Percentiles rank a stretch among this genome's conserved stretches.
phyloP scores from a whole-genome alignment of 2,888 invertebrate species.

The Scaeva pyrastri region DNA sequence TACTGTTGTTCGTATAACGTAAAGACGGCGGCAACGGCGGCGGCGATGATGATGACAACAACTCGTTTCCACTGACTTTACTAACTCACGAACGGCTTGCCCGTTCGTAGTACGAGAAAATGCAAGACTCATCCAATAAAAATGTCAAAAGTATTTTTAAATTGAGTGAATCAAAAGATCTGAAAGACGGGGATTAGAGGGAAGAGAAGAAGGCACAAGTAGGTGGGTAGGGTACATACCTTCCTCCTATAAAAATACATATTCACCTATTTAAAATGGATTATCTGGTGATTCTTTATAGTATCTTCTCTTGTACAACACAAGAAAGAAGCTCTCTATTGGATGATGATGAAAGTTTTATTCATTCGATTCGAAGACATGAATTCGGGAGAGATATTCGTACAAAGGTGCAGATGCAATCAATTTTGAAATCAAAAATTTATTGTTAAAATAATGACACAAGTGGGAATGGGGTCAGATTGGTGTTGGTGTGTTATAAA shows the following conservation, averaged over 20 bases:
- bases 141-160: slow-evolving; percentile 69
- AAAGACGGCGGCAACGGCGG: background rate
- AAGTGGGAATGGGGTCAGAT: slow-evolving; percentile 6
- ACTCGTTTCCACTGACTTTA: slow-evolving; percentile 27
- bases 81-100: slow-evolving; percentile 17
- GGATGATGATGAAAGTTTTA: slow-evolving; percentile 36
- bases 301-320: background rate
- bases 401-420: slow-evolving; percentile 3
- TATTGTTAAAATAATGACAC: slow-evolving; percentile 7
- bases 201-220: slow-evolving; percentile 14
- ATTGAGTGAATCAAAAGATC: slow-evolving; percentile 55
- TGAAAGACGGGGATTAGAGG: too few relatives aligned
- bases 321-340: background rate
- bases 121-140: slow-evolving; percentile 42
- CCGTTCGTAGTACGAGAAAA: background rate
- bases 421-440: slow-evolving; percentile 32
- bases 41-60: slow-evolving; percentile 6
- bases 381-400: background rate
- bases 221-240: background rate
- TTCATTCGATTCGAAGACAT: slow-evolving; percentile 10
- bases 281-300: background rate
- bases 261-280: background rate
- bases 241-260: background rate
- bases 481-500: background rate
- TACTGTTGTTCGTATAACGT: slow-evolving; percentile 24